Conservation (phyloP, 2,888 invertebrate genomes). For the Lochmaea capreae region DNA sequence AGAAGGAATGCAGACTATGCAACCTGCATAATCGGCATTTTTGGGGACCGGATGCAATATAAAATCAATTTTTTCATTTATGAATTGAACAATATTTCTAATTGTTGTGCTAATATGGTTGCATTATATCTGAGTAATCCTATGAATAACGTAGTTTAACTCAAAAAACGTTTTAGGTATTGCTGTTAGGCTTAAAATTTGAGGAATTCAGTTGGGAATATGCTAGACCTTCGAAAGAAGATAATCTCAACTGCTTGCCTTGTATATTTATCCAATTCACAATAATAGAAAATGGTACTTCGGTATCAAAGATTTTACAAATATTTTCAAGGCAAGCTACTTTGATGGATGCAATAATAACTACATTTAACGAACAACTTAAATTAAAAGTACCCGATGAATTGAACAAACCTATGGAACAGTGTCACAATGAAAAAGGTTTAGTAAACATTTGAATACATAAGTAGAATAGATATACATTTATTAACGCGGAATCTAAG, state of each 20-base stretch:
- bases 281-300: conserved; percentile 80
- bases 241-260: conserved; percentile 87
- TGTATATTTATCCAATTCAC: conserved; percentile 93
- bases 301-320: conserved; percentile 84
- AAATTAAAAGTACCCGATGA: conserved; percentile 67
- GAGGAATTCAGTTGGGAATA: conserved; percentile 95
- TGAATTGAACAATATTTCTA: too few relatives aligned
- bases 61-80: too few relatives aligned
- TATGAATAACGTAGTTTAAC: neutral
- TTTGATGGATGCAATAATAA: conserved; percentile 89
- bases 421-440: conserved; percentile 58
- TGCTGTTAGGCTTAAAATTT: conserved; percentile 85
- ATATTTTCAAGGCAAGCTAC: conserved; percentile 73
- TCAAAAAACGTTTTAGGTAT: conserved; percentile 72
- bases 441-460: conserved; percentile 39
- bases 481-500: too few relatives aligned
- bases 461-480: too few relatives aligned
- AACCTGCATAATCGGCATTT: too few relatives aligned
- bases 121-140: too few relatives aligned
- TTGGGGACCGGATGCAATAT: too few relatives aligned
- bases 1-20: too few relatives aligned
- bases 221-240: conserved; percentile 86
- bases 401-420: conserved; percentile 62
- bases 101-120: too few relatives aligned
- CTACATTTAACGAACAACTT: conserved; percentile 83